Evolutionary conservation across 2,888 invertebrate species (phyloP), one percentile per base, ranked within the genome.

Genomic region (Desoria tigrina): DNA sequence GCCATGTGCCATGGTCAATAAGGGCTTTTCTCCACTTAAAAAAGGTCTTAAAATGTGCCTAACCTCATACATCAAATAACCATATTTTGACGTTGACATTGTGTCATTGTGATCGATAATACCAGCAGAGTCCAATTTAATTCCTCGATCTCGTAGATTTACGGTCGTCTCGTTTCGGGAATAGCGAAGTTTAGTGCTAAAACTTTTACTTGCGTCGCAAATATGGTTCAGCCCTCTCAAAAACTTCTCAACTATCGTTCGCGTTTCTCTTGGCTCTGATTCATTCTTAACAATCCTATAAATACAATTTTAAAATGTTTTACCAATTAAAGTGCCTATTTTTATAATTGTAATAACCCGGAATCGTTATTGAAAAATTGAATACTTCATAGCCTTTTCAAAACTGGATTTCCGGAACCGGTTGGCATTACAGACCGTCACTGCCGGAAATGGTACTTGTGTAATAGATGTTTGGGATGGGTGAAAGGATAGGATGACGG

Each of bases 391-490:
- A 11, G 21, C n/a, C 7, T 21, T 21, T 49, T 53, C 53, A 11
- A 55, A n/a, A n/a, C 6, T 11, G 3, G 55, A 55, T 18, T 55
- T 55, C 21, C 28, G 11, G 55, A 55, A 55, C 4, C 55, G 28
- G 79, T 92, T 92, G 79, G 90, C 88, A 78, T 91, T 92, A 79
- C 92, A 92, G 67, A 92, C 85, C 0, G 92, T 92, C 1, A 92
- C 82, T 0, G 92, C 89, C 0, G 92, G 92, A 80, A 92, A 92
- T 0, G 92, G 92, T 65, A 92, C 84, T 63, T 85, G 82, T 1
- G 84, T 82, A 0, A 92, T 82, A 0, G 84, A 83, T 66, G 87
- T 86, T 53, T 87, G 85, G 72, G 85, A 84, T 0, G 91, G 88
- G 78, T 88, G 90, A 65, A 91, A 85, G 77, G 87, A 88, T 61